Base-by-base conservation (phyloP, 2,797 vertebrate species). In the Chaunax sp. region DNA sequence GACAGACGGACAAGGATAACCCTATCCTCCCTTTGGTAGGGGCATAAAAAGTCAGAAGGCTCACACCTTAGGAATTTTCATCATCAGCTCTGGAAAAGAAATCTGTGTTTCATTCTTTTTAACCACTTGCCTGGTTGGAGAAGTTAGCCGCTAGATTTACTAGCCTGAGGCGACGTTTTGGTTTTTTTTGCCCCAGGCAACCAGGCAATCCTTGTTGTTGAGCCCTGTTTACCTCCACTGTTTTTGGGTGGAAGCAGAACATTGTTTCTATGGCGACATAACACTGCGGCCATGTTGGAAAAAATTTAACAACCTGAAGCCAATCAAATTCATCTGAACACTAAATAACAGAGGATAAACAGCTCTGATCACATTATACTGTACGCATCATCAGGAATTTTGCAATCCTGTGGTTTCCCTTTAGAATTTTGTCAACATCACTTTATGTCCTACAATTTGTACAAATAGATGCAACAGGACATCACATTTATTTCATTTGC, bases 401-500 rank as follows among this genome's bases (percentile, higher is more conserved):
- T 8, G 19, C 47, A 70, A 47, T 50, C 41, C 50, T n/a, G 30
- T 68, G 64, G 79, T 76, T 76, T 78, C 68, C 74, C 57, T 20
- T 14, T 19, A 57, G 40, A 66, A 62, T 30, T 57, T 44, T 10
- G 64, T 70, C 71, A 50, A 26, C 45, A 60, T 55, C 20, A 50
- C 46, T 70, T 75, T 44, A 22, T 55, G 57, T 37, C 54, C 57
- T 58, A 72, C 61, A 65, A 74, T 43, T 43, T 68, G n/a, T 18
- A 41, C 58, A 71, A 77, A 70, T 11, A 64, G 26, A 79, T 67
- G 57, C 23, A 25, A 50, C 12, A 5, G 19, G 49, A 46, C 62
- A 67, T 66, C 54, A 40, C 41, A 50, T 58, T 52, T 26, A n/a
- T 72, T 57, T 73, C 45, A 37, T 8, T 41, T 11, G 62, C 49